phyloP scores from a whole-genome alignment of 2,113 vertebrate species.

The Poeciliopsis occidentalis region DNA sequence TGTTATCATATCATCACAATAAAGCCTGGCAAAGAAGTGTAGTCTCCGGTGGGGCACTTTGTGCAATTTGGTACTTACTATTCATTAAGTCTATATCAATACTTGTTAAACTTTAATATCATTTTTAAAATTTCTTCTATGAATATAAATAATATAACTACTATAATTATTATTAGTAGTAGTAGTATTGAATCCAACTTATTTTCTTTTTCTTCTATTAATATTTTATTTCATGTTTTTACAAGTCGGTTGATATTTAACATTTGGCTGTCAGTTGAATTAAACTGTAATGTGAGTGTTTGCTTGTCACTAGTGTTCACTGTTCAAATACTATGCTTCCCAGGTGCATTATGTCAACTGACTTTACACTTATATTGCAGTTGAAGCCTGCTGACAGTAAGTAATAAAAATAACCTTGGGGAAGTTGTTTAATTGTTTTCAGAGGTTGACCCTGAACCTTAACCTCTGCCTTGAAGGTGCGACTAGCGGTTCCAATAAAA shows the following conservation, averaged over 20 bases:
- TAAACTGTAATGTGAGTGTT: constrained; percentile 9
- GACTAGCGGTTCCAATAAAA: not conserved
- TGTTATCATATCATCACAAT: not conserved
- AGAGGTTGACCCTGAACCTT: constrained; percentile 5
- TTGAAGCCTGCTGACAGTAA: not conserved
- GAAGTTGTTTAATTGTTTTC: not conserved
- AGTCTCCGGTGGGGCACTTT: not conserved
- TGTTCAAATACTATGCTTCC: not conserved
- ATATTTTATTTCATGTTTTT: not conserved
- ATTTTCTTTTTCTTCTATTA: not conserved
- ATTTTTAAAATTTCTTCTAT: not conserved
- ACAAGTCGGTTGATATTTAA: not conserved
- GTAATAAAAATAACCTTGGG: constrained; percentile 3
- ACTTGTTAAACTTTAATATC: not conserved
- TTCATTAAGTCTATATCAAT: not conserved
- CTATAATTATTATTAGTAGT: no score
- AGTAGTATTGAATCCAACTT: not conserved
- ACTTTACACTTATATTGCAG: not conserved
- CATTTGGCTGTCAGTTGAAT: constrained; percentile 10
- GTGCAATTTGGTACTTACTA: not conserved
- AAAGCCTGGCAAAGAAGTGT: no score
- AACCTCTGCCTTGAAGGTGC: not conserved
- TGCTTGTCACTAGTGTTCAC: not conserved
- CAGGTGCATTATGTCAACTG: accelerated
- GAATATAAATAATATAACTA: no score